These are phyloP conservation scores for Pterostichus madidus DNA, from an alignment of 2,888 invertebrate genomes.

Conservation along the genomic window DNA sequence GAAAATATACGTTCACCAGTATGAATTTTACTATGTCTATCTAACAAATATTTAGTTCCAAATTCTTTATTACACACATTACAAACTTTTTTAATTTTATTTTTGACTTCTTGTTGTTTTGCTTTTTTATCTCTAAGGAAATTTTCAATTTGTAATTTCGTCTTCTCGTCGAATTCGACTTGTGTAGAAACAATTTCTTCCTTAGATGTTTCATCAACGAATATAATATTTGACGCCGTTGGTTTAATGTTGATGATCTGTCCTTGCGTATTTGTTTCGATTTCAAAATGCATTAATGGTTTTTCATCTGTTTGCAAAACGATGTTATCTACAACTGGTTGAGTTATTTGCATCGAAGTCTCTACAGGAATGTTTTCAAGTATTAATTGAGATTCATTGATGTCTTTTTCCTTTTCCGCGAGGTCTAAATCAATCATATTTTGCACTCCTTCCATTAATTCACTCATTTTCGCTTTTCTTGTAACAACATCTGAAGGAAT, in stretches of 20 bases:
- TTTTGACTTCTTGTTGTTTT: conserved; percentile 48
- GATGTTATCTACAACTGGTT: conserved; percentile 52
- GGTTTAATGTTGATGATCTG: conserved; percentile 60
- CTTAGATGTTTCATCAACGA: conserved; percentile 53
- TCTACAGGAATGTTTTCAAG: conserved; percentile 67
- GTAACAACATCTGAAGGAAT: conserved; percentile 70
- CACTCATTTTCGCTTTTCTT: conserved; percentile 67
- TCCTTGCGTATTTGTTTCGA: conserved; percentile 58
- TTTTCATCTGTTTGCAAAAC: conserved; percentile 47
- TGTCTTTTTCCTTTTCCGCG: conserved; percentile 66
- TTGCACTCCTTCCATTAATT: conserved; percentile 58
- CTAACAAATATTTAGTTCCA: conserved; percentile 73
- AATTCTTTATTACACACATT: conserved; percentile 74
- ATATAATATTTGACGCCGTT: conserved; percentile 54
- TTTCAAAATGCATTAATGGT: conserved; percentile 59
- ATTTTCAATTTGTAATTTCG: conserved; percentile 56
- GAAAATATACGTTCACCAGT: conserved; percentile 81
- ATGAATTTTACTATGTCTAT: conserved; percentile 77
- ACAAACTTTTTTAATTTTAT: conserved; percentile 71
- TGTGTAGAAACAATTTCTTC: conserved; percentile 58
- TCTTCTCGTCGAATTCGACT: conserved; percentile 58
- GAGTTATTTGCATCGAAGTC: conserved; percentile 66
- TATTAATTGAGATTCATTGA: conserved; percentile 21
- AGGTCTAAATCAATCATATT: conserved; percentile 48
- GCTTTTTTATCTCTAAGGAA: conserved; percentile 58